These are phyloP conservation scores for Pherbina coryleti DNA, from an alignment of 2,888 invertebrate genomes.

Conservation along the genomic window DNA sequence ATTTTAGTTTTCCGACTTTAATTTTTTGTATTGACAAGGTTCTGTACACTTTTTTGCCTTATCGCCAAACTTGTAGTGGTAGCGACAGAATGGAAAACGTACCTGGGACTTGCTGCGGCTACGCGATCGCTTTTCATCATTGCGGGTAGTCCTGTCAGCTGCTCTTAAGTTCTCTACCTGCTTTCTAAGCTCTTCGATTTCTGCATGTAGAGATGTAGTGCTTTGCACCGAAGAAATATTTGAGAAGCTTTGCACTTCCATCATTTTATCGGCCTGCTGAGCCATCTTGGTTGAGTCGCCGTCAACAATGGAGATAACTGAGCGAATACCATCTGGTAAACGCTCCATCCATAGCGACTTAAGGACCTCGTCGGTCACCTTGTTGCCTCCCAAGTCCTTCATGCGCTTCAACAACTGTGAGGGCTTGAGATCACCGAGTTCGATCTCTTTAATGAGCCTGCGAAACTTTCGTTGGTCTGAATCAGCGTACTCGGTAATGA, in stretches of 20 bases:
- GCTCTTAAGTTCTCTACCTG: slow-evolving; percentile 21
- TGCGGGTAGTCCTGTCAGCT: not conserved
- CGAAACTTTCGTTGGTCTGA: slow-evolving; percentile 34
- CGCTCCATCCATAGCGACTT: slow-evolving; percentile 38
- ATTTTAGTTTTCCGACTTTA: slow-evolving; percentile 30
- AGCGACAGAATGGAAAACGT: slow-evolving; percentile 13
- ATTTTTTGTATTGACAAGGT: slow-evolving; percentile 37
- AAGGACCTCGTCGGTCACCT: slow-evolving; percentile 22
- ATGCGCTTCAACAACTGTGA: slow-evolving; percentile 37
- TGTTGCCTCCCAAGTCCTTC: slow-evolving; percentile 34
- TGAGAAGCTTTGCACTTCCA: slow-evolving; percentile 8
- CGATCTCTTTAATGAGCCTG: slow-evolving; percentile 28
- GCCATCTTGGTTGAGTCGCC: slow-evolving; percentile 31
- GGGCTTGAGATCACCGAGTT: slow-evolving; percentile 34
- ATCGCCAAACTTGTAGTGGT: too few relatives aligned
- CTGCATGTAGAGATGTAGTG: not conserved
- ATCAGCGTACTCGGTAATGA: slow-evolving; percentile 36
- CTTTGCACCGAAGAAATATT: slow-evolving; percentile 21
- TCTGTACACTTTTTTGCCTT: slow-evolving; percentile 31
- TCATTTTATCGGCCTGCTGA: slow-evolving; percentile 33
- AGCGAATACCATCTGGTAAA: slow-evolving; percentile 14
- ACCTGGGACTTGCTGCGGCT: not conserved
- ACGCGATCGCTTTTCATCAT: not conserved
- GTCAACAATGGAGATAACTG: slow-evolving; percentile 33
- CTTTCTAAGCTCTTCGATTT: slow-evolving; percentile 30